Evolutionary conservation across 2,888 invertebrate species (phyloP), one percentile per base, ranked within the genome.

Genomic region (Agriopis aurantiaria): DNA sequence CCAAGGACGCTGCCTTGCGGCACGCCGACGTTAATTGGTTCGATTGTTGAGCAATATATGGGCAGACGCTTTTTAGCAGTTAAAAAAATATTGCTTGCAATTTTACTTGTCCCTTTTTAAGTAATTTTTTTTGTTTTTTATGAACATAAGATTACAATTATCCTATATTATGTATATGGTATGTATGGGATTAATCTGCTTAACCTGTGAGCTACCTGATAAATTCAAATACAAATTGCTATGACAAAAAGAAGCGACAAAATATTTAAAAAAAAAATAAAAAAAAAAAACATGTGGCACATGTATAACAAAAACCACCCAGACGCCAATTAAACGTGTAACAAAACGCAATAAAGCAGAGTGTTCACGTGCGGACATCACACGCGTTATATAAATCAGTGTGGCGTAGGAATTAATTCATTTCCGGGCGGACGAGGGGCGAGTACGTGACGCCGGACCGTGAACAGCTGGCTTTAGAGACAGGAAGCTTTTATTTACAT

Each of bases 331-430:
- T 72, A 71, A 73, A 75, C 75, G 76, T 76, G 73, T 71, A 55
- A 76, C 73, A 76, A 75, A 75, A 75, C 57, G 65, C 74, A 78
- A 75, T 74, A 75, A 74, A 69, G 63, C 60, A 40, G 69, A 71
- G 70, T 67, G 63, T 63, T 66, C 70, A 71, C 70, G 69, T 68
- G 71, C 69, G 75, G 57, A 81, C 78, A 83, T 83, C 85, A 85
- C 86, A 87, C 81, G 78, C 82, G 78, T 80, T 82, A 81, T 84
- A 87, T 88, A 88, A 89, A 87, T 88, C 88, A 85, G 82, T 78
- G 81, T 71, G 78, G 78, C 71, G 83, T 71, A 83, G 78, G 86
- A 86, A 88, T 88, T 88, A 88, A 89, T 88, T 88, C 88, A 88
- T 89, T 88, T 87, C 84, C 85, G 79, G 71, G 70, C 74, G 77